Percentiles rank a stretch among this genome's conserved stretches.
Evolutionary conservation across 30 jellyfish, hydroid and myxozoan genomes (phyloP).

Genomic region (Chrysaora quinquecirrha): DNA sequence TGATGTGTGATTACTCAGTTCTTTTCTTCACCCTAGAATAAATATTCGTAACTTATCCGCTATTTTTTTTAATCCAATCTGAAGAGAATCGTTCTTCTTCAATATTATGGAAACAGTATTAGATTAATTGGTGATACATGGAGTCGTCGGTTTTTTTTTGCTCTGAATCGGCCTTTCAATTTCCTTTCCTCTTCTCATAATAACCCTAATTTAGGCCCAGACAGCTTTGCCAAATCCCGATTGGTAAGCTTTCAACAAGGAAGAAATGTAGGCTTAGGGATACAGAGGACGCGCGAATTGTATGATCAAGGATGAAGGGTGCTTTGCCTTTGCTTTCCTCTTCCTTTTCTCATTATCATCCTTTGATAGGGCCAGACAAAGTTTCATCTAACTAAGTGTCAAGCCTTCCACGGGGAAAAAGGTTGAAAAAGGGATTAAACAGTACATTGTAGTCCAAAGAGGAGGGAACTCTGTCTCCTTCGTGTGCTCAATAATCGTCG

Average conservation of each 20-base stretch:
- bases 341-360: neutral
- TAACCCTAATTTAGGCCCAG: neutral
- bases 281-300: too few relatives aligned
- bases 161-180: neutral
- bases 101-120: neutral
- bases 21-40: neutral
- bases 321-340: neutral
- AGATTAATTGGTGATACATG: neutral
- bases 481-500: too few relatives aligned
- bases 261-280: too few relatives aligned
- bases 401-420: too few relatives aligned
- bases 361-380: neutral
- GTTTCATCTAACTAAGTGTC: neutral
- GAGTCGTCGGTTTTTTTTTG: constrained; percentile 2
- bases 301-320: too few relatives aligned
- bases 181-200: constrained; percentile 1
- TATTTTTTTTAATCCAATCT: neutral
- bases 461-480: too few relatives aligned
- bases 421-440: too few relatives aligned
- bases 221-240: too few relatives aligned
- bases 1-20: neutral
- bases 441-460: too few relatives aligned
- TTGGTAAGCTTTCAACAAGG: too few relatives aligned
- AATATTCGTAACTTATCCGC: constrained; percentile 9
- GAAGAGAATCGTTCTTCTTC: neutral